Conservation (phyloP, 2,797 vertebrate genomes). For the Onychomys arenicola region DNA sequence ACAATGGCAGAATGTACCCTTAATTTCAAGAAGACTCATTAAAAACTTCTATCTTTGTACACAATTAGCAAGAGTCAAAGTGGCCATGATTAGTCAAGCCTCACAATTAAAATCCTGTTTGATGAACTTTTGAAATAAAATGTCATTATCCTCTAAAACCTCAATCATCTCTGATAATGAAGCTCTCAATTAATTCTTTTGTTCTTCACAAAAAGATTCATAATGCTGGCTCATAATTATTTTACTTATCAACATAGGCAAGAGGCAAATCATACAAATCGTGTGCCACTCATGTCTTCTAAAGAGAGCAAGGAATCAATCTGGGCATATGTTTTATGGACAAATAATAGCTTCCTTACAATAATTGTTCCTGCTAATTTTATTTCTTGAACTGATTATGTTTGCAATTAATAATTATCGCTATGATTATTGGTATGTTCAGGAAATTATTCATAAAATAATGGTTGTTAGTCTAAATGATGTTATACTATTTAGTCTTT, state of each 20-base stretch:
- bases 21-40: slow-evolving; percentile 79
- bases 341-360: slow-evolving; percentile 62
- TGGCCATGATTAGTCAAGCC: slow-evolving; percentile 75
- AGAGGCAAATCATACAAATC: slow-evolving; percentile 62
- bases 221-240: slow-evolving; percentile 61
- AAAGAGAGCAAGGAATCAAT: slow-evolving; percentile 59
- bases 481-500: slow-evolving; percentile 39
- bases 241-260: slow-evolving; percentile 71
- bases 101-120: slow-evolving; percentile 80
- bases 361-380: slow-evolving; percentile 74
- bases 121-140: slow-evolving; percentile 82
- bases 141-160: slow-evolving; percentile 74
- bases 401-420: slow-evolving; percentile 77
- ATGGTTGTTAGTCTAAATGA: slow-evolving; percentile 55
- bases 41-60: slow-evolving; percentile 73
- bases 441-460: slow-evolving; percentile 63
- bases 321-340: slow-evolving; percentile 74
- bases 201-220: slow-evolving; percentile 78
- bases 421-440: slow-evolving; percentile 75
- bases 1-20: slow-evolving; percentile 66
- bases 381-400: slow-evolving; percentile 68
- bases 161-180: slow-evolving; percentile 76
- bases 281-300: slow-evolving; percentile 64
- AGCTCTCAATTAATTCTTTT: slow-evolving; percentile 77
- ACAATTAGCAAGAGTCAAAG: slow-evolving; percentile 76